Conservation (phyloP, 2,888 invertebrate genomes). For the Bombyx huttoni region DNA sequence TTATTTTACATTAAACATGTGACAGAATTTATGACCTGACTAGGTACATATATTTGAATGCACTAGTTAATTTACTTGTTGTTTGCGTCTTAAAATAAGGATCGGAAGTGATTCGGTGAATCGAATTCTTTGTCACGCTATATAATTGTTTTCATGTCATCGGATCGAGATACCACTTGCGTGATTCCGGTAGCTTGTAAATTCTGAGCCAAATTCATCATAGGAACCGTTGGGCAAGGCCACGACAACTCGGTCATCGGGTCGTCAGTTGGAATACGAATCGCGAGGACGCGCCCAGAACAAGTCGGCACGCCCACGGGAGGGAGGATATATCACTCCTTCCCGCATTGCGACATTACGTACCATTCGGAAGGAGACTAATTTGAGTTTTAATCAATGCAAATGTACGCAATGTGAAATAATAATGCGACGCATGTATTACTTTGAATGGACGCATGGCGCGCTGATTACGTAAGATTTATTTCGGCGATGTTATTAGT, state of each 20-base stretch:
- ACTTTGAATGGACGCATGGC: not conserved
- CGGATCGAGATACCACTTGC: not conserved
- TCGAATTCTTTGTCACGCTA: no score
- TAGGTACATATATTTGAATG: no score
- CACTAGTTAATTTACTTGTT: no score
- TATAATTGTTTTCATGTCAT: not conserved
- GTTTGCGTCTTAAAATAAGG: no score
- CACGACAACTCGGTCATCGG: slow-evolving; percentile 57
- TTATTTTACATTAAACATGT: no score
- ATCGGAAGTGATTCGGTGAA: no score
- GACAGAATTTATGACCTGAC: no score
- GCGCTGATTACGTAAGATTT: slow-evolving; percentile 31
- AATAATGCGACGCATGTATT: not conserved
- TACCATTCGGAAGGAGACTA: slow-evolving; percentile 4
- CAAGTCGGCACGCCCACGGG: slow-evolving; percentile 40
- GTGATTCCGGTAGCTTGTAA: slow-evolving; percentile 25
- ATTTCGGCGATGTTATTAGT: slow-evolving; percentile 26
- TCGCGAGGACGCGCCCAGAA: slow-evolving; percentile 60
- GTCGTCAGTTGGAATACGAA: slow-evolving; percentile 51
- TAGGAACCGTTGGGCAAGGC: slow-evolving; percentile 40
- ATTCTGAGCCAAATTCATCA: slow-evolving; percentile 35
- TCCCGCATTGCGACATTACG: slow-evolving; percentile 63
- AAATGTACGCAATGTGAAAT: not conserved
- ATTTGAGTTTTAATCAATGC: not conserved
- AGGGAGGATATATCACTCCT: slow-evolving; percentile 44